Percentiles rank a stretch among this genome's conserved stretches.
These are phyloP conservation scores for Pyrrhia umbra DNA, from an alignment of 2,888 invertebrate species.

Conservation along the genomic window DNA sequence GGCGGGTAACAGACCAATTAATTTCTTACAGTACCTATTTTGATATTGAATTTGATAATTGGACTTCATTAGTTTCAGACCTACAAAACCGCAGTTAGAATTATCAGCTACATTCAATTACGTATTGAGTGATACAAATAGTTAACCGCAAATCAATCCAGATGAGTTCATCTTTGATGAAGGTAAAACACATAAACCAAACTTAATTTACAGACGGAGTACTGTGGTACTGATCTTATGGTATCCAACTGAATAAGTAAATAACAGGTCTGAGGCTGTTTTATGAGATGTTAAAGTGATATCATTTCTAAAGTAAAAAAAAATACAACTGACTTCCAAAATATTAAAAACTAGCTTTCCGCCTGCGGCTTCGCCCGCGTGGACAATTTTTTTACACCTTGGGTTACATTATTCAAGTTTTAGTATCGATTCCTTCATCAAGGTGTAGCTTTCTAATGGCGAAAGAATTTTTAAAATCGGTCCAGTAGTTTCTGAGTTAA, in stretches of 20 bases:
- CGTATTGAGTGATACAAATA: conserved; percentile 24
- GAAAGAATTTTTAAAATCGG: no score
- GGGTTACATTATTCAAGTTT: no score
- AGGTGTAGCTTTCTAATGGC: no score
- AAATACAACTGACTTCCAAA: no score
- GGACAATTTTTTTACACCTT: no score
- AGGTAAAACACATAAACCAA: conserved; percentile 9
- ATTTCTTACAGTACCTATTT: not conserved
- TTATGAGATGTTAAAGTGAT: not conserved
- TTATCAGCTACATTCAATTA: conserved; percentile 32
- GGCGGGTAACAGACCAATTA: not conserved
- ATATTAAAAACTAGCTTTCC: no score
- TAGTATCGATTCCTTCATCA: no score
- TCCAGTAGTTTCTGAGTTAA: no score
- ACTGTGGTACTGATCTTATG: no score
- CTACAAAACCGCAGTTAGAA: conserved; percentile 26
- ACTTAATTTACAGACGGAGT: not conserved
- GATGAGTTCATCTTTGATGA: conserved; percentile 27
- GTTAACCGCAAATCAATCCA: conserved; percentile 27
- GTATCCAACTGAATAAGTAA: not conserved
- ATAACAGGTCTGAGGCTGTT: no score
- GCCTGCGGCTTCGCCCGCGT: no score
- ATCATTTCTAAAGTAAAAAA: no score
- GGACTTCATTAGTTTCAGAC: conserved; percentile 2
- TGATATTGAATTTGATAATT: not conserved